phyloP scores from a whole-genome alignment of 2,888 invertebrate species.

The Syritta pipiens region DNA sequence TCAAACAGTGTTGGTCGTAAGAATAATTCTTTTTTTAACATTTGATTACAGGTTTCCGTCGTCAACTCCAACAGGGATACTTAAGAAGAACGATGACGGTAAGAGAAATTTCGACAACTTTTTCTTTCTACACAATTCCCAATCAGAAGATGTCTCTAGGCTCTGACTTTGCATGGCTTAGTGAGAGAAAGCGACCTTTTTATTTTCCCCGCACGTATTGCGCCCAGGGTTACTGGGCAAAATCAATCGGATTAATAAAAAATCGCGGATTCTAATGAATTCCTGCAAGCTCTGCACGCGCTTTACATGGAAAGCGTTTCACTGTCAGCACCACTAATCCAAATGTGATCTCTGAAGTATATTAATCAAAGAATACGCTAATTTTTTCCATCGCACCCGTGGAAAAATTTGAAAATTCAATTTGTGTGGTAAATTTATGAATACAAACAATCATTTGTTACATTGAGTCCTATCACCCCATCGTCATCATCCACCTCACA shows the following conservation, averaged over 20 bases:
- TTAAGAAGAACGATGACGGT: slow-evolving; percentile 78
- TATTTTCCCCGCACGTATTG: slow-evolving; percentile 49
- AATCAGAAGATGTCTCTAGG: slow-evolving; percentile 19
- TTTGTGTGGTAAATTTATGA: slow-evolving; percentile 56
- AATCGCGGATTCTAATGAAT: slow-evolving; percentile 37
- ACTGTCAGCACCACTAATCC: slow-evolving; percentile 46
- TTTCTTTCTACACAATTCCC: slow-evolving; percentile 5
- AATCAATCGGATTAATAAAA: slow-evolving; percentile 62
- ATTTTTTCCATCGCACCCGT: slow-evolving; percentile 18
- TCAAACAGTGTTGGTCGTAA: slow-evolving; percentile 28
- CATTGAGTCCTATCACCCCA: not conserved
- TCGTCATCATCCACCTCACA: not conserved
- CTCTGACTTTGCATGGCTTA: not conserved
- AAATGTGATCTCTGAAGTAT: slow-evolving; percentile 23
- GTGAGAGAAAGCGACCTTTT: not conserved
- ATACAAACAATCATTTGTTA: slow-evolving; percentile 64
- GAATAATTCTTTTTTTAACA: not conserved
- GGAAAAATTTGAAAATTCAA: slow-evolving; percentile 49
- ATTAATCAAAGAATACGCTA: slow-evolving; percentile 35
- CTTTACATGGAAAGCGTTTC: slow-evolving; percentile 19
- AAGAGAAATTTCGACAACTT: slow-evolving; percentile 70
- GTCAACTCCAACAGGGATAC: slow-evolving; percentile 77
- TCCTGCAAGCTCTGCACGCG: not conserved
- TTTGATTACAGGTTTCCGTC: slow-evolving; percentile 74
- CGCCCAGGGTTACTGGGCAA: slow-evolving; percentile 1